Conservation (phyloP, 2,888 invertebrate species). For the Pollenia angustigena region DNA sequence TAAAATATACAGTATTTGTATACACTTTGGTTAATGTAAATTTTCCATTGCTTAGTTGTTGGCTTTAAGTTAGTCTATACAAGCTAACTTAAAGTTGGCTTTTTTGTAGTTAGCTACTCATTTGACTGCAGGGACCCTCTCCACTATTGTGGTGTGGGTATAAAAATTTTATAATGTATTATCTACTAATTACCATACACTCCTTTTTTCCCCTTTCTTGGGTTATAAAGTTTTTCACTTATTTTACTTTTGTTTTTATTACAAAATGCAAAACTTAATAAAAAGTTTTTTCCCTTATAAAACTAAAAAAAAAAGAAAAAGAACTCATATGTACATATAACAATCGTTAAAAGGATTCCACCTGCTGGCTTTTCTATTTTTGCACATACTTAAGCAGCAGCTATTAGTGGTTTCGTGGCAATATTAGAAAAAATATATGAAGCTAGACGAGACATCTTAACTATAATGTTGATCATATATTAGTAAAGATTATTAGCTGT, state of each 20-base stretch:
- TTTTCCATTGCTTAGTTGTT: no score
- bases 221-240: not conserved
- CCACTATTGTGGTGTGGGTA: no score
- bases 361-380: constrained; percentile 53
- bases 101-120: no score
- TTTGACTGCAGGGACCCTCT: no score
- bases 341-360: constrained; percentile 55
- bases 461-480: constrained; percentile 71
- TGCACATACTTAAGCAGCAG: constrained; percentile 56
- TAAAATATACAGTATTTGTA: no score
- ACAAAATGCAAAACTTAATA: constrained; percentile 20
- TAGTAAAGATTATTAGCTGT: constrained; percentile 71
- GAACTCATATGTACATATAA: constrained; percentile 37
- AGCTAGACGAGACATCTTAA: constrained; percentile 68
- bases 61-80: no score
- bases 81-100: no score
- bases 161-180: constrained; percentile 1
- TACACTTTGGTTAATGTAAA: no score
- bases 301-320: constrained; percentile 13
- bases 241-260: constrained; percentile 42
- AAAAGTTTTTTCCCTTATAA: constrained; percentile 2
- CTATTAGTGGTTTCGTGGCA: constrained; percentile 54
- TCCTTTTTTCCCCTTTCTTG: not conserved
- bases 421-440: constrained; percentile 48
- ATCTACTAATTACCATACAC: constrained; percentile 32